Conservation (phyloP, 2,888 invertebrate genomes). For the Trichogramma evanescens region DNA sequence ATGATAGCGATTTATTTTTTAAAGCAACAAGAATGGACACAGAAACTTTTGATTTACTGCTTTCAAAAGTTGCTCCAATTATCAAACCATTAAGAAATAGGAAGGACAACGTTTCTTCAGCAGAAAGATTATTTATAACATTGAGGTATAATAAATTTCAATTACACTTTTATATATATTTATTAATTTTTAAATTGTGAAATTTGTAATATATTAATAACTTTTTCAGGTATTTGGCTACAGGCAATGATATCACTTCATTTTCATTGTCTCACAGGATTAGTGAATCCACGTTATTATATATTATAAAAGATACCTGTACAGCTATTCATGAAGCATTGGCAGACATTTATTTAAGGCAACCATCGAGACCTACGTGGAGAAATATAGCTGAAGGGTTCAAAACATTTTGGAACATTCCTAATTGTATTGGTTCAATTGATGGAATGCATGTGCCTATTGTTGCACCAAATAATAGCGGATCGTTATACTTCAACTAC, state of each 20-base stretch:
- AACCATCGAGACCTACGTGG: conserved; percentile 19
- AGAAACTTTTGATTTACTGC: too few relatives aligned
- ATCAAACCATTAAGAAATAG: too few relatives aligned
- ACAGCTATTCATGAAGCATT: conserved; percentile 14
- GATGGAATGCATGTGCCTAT: conserved; percentile 29
- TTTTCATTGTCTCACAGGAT: conserved; percentile 18
- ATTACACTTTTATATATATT: not conserved
- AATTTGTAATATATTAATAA: not conserved
- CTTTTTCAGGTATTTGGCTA: conserved; percentile 21
- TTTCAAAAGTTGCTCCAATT: too few relatives aligned
- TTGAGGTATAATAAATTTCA: too few relatives aligned
- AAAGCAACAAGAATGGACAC: too few relatives aligned
- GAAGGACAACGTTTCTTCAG: too few relatives aligned
- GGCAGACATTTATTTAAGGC: conserved; percentile 13
- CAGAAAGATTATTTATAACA: too few relatives aligned
- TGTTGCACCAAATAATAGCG: conserved; percentile 24
- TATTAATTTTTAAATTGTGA: not conserved
- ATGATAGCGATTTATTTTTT: too few relatives aligned
- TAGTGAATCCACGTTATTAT: conserved; percentile 18
- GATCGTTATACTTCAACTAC: conserved; percentile 24
- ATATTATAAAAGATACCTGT: conserved; percentile 21
- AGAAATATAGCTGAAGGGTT: conserved; percentile 22
- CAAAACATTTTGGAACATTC: conserved; percentile 25
- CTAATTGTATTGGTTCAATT: conserved; percentile 27
- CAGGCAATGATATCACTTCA: conserved; percentile 14